Conservation (phyloP, 2,797 vertebrate species). For the Balearica regulorum region DNA sequence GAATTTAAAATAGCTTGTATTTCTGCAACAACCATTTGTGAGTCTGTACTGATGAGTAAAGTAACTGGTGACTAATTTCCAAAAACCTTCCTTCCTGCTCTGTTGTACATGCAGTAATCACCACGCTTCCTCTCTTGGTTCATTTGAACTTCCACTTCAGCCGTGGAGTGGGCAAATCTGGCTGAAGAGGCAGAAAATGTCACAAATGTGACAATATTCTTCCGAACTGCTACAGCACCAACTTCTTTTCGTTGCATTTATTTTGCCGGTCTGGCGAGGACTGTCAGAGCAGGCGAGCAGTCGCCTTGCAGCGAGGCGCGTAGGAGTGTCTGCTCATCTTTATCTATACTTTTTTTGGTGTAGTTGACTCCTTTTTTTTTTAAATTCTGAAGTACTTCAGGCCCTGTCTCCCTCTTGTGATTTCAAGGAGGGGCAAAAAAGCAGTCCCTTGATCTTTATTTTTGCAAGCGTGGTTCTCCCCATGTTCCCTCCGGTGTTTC, state of each 20-base stretch:
- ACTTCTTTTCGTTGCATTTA: background rate
- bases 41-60: background rate
- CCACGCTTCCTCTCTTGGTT: background rate
- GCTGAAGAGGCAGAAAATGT: background rate
- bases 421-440: background rate
- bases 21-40: background rate
- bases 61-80: background rate
- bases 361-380: background rate
- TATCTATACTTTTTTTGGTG: background rate
- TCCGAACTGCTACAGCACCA: background rate
- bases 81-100: background rate
- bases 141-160: background rate
- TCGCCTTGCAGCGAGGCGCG: background rate
- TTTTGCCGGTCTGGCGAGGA: background rate
- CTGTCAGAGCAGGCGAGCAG: background rate
- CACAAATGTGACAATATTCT: background rate
- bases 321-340: background rate
- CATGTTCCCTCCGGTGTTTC: rapidly evolving
- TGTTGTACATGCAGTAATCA: background rate
- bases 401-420: background rate
- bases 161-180: background rate
- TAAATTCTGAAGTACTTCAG: background rate
- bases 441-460: background rate
- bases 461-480: background rate
- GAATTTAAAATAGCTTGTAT: background rate